Evolutionary conservation across 2,797 vertebrate species (phyloP).

Genomic region (Ambastaia sidthimunki): DNA sequence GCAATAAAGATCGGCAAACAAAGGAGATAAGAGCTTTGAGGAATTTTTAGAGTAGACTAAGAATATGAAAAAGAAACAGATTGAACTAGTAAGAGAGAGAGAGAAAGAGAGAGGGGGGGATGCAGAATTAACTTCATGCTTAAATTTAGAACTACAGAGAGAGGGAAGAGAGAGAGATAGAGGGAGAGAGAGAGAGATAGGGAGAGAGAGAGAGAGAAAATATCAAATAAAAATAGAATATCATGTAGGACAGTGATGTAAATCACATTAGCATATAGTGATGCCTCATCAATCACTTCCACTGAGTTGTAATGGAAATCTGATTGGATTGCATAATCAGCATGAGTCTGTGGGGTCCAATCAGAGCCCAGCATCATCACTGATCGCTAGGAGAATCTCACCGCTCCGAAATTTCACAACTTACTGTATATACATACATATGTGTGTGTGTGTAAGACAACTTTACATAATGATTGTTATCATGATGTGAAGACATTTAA

Average conservation of each 20-base stretch:
- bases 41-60: too few species aligned
- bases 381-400: not conserved
- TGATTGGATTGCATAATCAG: constrained; percentile 20
- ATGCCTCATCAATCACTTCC: constrained; percentile 60
- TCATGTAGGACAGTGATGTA: constrained; percentile 52
- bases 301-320: constrained; percentile 66
- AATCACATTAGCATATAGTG: constrained; percentile 67
- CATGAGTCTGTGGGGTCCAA: not conserved
- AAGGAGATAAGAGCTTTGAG: not conserved
- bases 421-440: too few species aligned
- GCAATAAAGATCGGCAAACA: not conserved
- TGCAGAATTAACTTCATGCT: not conserved
- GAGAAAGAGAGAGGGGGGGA: not conserved
- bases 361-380: not conserved
- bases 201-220: not conserved
- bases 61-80: too few species aligned
- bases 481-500: too few species aligned
- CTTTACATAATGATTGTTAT: too few species aligned
- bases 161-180: not conserved
- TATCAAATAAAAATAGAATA: constrained; percentile 7
- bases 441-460: too few species aligned
- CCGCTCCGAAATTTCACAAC: too few species aligned
- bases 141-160: not conserved
- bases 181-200: not conserved
- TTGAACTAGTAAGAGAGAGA: not conserved